A percentile compares a stretch with the other conserved stretches of the same genome.
These are phyloP conservation scores for Pachycephus smyrnensis DNA, from an alignment of 2,888 invertebrate species.

Conservation along the genomic window DNA sequence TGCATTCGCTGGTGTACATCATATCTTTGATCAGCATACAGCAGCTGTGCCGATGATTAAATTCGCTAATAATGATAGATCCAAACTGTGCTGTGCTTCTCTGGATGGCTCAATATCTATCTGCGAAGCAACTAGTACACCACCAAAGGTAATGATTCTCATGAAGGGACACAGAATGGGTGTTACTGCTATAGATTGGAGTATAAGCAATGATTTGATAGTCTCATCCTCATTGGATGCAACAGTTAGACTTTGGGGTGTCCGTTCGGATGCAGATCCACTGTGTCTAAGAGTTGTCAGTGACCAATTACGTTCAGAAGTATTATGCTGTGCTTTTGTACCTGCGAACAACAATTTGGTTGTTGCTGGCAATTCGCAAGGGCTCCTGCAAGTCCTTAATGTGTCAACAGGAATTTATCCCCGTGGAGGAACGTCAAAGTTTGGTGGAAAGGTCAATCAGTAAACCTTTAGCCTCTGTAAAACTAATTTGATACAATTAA, in stretches of 20 bases:
- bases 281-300: constrained; percentile 74
- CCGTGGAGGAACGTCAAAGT: constrained; percentile 70
- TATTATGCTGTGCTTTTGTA: constrained; percentile 82
- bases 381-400: constrained; percentile 83
- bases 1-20: constrained; percentile 88
- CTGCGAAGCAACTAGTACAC: constrained; percentile 77
- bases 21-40: constrained; percentile 88
- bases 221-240: constrained; percentile 83
- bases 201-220: constrained; percentile 84
- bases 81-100: constrained; percentile 83
- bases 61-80: constrained; percentile 87
- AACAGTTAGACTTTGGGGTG: constrained; percentile 81
- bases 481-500: neutral
- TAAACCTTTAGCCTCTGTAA: neutral
- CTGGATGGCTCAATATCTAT: constrained; percentile 84
- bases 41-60: constrained; percentile 82
- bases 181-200: constrained; percentile 88
- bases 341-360: constrained; percentile 89
- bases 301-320: constrained; percentile 74
- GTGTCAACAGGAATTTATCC: constrained; percentile 87
- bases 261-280: constrained; percentile 62
- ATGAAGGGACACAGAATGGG: constrained; percentile 82
- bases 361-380: constrained; percentile 80
- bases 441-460: constrained; percentile 67
- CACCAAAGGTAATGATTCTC: constrained; percentile 78